phyloP scores from a whole-genome alignment of 2,888 invertebrate species.

The Cosmia pyralina region DNA sequence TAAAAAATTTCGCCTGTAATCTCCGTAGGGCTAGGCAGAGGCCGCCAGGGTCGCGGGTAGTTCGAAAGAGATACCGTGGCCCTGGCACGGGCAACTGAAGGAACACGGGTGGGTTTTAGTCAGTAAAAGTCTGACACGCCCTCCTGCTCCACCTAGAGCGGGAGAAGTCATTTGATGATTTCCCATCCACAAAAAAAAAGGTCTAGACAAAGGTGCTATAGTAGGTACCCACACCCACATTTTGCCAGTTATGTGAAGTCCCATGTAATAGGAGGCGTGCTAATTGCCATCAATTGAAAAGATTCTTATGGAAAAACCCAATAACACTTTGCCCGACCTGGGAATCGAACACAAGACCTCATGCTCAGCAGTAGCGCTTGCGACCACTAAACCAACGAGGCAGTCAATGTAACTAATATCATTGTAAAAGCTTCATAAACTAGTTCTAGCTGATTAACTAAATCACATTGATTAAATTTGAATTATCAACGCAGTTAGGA shows the following conservation, averaged over 20 bases:
- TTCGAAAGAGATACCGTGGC: no score
- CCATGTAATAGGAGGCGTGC: not conserved
- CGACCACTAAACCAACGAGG: not conserved
- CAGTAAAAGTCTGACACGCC: no score
- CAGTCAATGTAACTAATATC: not conserved
- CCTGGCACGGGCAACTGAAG: no score
- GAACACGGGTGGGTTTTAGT: no score
- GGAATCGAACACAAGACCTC: not conserved
- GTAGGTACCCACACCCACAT: not conserved
- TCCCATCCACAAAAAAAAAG: no score
- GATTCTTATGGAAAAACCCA: not conserved
- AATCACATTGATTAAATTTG: conserved; percentile 37
- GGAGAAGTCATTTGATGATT: no score
- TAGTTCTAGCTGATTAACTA: conserved; percentile 23
- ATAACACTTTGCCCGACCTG: not conserved
- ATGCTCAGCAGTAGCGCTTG: not conserved
- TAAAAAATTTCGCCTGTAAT: not conserved
- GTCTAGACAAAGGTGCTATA: no score
- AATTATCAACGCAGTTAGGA: conserved; percentile 35
- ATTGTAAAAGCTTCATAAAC: conserved; percentile 14
- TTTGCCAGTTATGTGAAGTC: not conserved
- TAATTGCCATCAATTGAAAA: not conserved
- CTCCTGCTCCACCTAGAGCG: no score
- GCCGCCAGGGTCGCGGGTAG: no score
- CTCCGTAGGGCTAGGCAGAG: not conserved